These are phyloP conservation scores for Bombus fervidus DNA, from an alignment of 1,140 invertebrate genomes.

Conservation along the genomic window DNA sequence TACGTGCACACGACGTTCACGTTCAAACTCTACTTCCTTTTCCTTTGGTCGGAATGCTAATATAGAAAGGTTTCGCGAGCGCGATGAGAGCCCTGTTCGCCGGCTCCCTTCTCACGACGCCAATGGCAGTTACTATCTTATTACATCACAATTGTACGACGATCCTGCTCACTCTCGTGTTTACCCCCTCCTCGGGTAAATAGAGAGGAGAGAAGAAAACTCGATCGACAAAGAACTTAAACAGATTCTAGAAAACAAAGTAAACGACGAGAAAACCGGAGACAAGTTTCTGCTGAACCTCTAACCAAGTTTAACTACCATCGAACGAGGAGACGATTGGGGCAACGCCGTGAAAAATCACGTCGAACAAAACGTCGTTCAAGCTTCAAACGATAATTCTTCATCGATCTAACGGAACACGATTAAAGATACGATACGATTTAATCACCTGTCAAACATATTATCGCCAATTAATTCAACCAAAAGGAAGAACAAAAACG, in stretches of 20 bases:
- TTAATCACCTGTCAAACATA: background rate
- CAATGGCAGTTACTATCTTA: constrained; percentile 60
- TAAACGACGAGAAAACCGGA: constrained; percentile 23
- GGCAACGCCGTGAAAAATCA: background rate
- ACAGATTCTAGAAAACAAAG: constrained; percentile 10
- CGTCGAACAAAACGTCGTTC: background rate
- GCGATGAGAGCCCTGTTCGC: constrained; percentile 23
- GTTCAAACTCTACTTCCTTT: constrained; percentile 17
- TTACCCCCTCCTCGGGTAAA: constrained; percentile 52
- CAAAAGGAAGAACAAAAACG: constrained; percentile 6
- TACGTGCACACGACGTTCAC: background rate
- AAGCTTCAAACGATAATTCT: background rate
- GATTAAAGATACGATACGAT: background rate
- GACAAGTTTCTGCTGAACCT: constrained; percentile 49
- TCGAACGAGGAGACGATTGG: background rate
- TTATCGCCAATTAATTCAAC: background rate
- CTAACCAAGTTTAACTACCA: background rate
- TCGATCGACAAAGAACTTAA: constrained; percentile 28
- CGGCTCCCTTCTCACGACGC: constrained; percentile 35
- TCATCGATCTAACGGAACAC: background rate
- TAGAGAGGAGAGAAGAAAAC: constrained; percentile 42
- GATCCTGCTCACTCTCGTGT: constrained; percentile 61
- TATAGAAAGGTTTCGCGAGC: constrained; percentile 44
- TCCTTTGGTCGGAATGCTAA: constrained; percentile 68
- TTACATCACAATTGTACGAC: constrained; percentile 65